Evolutionary conservation across 2,797 vertebrate genomes (phyloP), one percentile per base, ranked within the genome.

Genomic region (Carduelis carduelis): DNA sequence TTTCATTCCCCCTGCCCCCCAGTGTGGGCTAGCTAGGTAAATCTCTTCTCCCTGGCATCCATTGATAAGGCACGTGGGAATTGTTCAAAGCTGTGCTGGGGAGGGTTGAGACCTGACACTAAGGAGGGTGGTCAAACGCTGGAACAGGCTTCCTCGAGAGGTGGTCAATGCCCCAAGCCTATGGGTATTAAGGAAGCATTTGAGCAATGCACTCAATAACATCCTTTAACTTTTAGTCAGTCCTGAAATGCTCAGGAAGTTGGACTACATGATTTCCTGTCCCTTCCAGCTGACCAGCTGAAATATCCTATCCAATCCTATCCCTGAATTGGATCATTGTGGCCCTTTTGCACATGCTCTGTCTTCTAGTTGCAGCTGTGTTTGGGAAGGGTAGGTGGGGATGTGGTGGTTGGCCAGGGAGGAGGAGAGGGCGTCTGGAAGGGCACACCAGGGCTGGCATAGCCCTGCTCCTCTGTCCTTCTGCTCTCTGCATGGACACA

Each of bases 21-120:
- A 23, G 3, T 19, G 32, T 6, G 19, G 53, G 14, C 16, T 70
- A 57, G 10, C 20, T 57, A 8, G 52, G 46, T 87, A 60, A 59
- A 52, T n/a, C 15, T 90, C 28, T 65, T 61, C 47, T 47, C 34
- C 30, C 5, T 49, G 20, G 17, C 39, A 16, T 23, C 18, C 15
- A 47, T 3, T 39, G 44, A 17, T 34, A 59, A 64, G 35, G 21
- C 1, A 6, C 0, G 0, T 61, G n/a, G 55, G 30, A 87, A 20
- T 34, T 53, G 15, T 70, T 92, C 44, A 60, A 17, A 81, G 28
- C 32, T 74, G 72, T 2, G 1, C 22, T 9, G 19, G 37, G 12
- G 4, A 22, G 70, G 16, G 43, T 39, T 88, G 28, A 77, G 35
- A 20, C 8, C 20, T 57, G 27, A 22, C 12, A 5, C 63, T 35